A percentile compares a stretch with the other conserved stretches of the same genome.
These are phyloP conservation scores for Thalpophila matura DNA, from an alignment of 2,888 invertebrate genomes.

Conservation along the genomic window DNA sequence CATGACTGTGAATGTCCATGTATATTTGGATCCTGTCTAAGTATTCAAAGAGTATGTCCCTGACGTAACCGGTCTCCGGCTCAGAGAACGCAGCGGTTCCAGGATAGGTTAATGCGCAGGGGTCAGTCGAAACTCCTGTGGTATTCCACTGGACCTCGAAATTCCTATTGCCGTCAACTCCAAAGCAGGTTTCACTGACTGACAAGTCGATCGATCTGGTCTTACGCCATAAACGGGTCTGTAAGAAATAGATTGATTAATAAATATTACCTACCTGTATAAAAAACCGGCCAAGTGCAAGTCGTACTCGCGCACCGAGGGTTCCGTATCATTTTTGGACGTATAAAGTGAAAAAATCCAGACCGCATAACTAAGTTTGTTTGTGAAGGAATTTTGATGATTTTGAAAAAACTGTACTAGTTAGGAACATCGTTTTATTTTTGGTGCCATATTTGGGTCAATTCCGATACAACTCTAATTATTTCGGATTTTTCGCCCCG, in stretches of 20 bases:
- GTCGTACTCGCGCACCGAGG: too few species aligned
- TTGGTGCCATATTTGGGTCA: too few species aligned
- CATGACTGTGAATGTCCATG: constrained; percentile 93
- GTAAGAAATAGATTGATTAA: constrained; percentile 20
- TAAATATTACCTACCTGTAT: too few species aligned
- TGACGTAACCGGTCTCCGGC: constrained; percentile 90
- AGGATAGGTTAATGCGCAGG: constrained; percentile 91
- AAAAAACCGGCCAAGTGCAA: too few species aligned
- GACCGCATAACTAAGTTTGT: too few species aligned
- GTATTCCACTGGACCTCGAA: constrained; percentile 92
- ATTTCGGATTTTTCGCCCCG: too few species aligned
- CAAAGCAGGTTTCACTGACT: constrained; percentile 83
- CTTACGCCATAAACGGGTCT: constrained; percentile 92
- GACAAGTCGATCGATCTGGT: constrained; percentile 84
- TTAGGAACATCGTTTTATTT: too few species aligned
- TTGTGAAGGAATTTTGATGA: too few species aligned
- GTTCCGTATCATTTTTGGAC: too few species aligned
- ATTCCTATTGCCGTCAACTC: constrained; percentile 94
- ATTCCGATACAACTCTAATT: too few species aligned
- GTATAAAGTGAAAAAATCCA: too few species aligned
- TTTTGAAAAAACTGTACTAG: too few species aligned
- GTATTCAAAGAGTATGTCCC: constrained; percentile 88
- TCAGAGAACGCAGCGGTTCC: constrained; percentile 92
- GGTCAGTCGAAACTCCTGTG: constrained; percentile 84
- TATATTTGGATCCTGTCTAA: constrained; percentile 90